These are phyloP conservation scores for Myotis daubentonii DNA, from an alignment of 2,797 vertebrate species.

Conservation along the genomic window DNA sequence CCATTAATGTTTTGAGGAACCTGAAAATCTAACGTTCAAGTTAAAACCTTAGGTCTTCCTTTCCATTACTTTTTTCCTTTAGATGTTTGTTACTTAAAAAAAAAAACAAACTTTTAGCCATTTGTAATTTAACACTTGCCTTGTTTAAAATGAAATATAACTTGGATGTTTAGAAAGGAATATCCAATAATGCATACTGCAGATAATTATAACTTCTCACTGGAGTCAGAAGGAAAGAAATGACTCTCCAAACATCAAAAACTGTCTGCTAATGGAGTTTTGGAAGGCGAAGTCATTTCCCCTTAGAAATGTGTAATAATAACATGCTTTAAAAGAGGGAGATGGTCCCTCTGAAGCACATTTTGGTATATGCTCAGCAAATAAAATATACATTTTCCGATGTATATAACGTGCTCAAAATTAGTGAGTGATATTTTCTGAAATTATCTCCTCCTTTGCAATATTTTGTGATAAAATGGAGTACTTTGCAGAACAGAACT, in stretches of 20 bases:
- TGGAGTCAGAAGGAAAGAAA: neutral
- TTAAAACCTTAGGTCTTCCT: constrained; percentile 66
- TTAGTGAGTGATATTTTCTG: neutral
- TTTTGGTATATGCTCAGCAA: neutral
- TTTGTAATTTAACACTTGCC: constrained; percentile 44
- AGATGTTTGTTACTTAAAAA: neutral
- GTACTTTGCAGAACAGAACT: constrained; percentile 25
- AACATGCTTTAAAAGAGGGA: neutral
- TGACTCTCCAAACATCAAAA: constrained; percentile 20
- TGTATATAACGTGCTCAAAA: constrained; percentile 20
- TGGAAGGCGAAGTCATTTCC: constrained; percentile 10
- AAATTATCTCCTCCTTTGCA: neutral
- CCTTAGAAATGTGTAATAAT: constrained; percentile 43
- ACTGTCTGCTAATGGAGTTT: constrained; percentile 38
- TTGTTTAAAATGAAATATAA: constrained; percentile 62
- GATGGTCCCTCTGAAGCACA: neutral
- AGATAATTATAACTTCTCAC: constrained; percentile 53
- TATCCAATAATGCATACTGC: neutral
- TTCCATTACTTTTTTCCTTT: constrained; percentile 58
- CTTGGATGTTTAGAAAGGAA: neutral
- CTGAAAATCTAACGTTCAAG: constrained; percentile 65
- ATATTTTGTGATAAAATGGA: constrained; percentile 15
- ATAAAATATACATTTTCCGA: neutral
- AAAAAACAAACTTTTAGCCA: neutral
- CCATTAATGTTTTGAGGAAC: constrained; percentile 31